Evolutionary conservation across 1,140 invertebrate species (phyloP), one percentile per base, ranked within the genome.

Genomic region (Panulirus ornatus): DNA sequence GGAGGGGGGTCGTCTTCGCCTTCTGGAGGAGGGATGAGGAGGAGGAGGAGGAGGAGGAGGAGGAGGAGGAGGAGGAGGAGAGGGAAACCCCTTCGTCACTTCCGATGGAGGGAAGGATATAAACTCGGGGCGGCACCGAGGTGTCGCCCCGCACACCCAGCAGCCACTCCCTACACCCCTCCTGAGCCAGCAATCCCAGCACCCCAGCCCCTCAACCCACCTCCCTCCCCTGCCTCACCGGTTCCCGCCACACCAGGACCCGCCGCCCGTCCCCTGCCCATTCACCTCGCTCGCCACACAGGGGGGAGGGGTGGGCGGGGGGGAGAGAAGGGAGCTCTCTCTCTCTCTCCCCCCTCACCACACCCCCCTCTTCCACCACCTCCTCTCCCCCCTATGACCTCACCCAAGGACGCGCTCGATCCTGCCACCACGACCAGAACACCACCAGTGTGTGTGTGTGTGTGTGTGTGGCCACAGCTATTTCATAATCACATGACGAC

Each of bases 11-110:
- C n/a, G n/a, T n/a, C n/a, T n/a, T n/a, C n/a, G n/a, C n/a, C n/a
- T n/a, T n/a, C n/a, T n/a, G n/a, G 58, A 27, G 27, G 58, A 27
- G 27, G 58, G 58, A 63, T 16, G 58, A 63, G 58, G 58, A 63
- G 58, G 58, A 63, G 58, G 58, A 63, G 58, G 66, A 70, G n/a
- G 66, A 70, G n/a, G 66, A 70, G n/a, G 66, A 70, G 66, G 66
- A 70, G 66, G n/a, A 70, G 66, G 66, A 70, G 66, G 66, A 70
- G n/a, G 66, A 70, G 66, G 66, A 70, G n/a, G 66, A 70, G 66
- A 34, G 36, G 66, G 66, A 70, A n/a, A n/a, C n/a, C n/a, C n/a
- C n/a, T n/a, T n/a, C n/a, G n/a, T n/a, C n/a, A n/a, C n/a, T n/a
- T n/a, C n/a, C n/a, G n/a, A n/a, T n/a, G n/a, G n/a, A n/a, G n/a